These are phyloP conservation scores for Benitochromis conjunctus DNA, from an alignment of 2,113 vertebrate species.

Conservation along the genomic window DNA sequence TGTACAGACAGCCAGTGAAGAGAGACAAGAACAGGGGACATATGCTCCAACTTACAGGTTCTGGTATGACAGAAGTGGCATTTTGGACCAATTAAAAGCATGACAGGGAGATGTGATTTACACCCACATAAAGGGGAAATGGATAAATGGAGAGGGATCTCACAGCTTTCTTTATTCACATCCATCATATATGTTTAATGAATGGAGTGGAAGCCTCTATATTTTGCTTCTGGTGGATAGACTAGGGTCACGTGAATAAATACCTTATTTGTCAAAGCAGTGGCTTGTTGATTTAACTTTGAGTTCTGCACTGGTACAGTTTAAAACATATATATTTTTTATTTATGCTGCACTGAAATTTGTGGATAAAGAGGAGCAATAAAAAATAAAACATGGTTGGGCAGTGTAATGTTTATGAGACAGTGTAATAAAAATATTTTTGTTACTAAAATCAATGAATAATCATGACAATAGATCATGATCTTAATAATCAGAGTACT, in stretches of 20 bases:
- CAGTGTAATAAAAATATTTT: background rate
- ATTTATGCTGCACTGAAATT: background rate
- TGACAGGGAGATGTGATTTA: background rate
- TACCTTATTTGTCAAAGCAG: background rate
- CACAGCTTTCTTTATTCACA: background rate
- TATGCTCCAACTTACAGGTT: background rate
- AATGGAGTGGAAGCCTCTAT: background rate
- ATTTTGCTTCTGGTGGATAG: background rate
- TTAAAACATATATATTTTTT: background rate
- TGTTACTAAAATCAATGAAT: background rate
- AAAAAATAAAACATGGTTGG: background rate
- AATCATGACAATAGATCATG: background rate
- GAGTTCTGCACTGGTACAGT: background rate
- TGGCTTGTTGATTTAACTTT: background rate
- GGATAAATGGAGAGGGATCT: accelerated
- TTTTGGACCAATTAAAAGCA: background rate
- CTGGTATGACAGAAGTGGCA: background rate
- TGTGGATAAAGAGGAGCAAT: background rate
- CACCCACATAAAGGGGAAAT: background rate
- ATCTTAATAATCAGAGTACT: accelerated
- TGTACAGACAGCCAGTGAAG: background rate
- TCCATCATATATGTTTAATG: background rate
- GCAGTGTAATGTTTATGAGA: background rate
- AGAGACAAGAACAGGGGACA: accelerated
- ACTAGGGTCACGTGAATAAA: background rate